A percentile compares a stretch with the other conserved stretches of the same genome.
phyloP scores from a whole-genome alignment of 2,888 invertebrate genomes.

The Rotaria sp. region DNA sequence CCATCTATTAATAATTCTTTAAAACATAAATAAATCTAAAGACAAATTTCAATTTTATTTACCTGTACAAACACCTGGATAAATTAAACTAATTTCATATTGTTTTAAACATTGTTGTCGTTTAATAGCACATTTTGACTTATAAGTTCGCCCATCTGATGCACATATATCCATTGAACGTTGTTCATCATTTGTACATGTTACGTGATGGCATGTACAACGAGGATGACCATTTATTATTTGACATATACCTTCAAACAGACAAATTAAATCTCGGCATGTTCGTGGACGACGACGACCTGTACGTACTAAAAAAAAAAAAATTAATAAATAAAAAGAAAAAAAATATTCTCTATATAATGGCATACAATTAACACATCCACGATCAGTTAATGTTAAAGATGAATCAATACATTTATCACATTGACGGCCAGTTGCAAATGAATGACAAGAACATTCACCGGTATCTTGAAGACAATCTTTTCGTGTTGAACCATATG shows the following conservation, averaged over 20 bases:
- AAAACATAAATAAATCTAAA: neutral
- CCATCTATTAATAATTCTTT: neutral
- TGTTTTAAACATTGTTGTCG: slow-evolving; percentile 20
- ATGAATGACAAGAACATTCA: neutral
- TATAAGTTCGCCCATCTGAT: slow-evolving; percentile 9
- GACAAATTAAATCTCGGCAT: neutral
- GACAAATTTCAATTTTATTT: neutral
- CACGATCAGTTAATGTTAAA: neutral
- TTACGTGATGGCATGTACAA: neutral
- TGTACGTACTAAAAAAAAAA: neutral
- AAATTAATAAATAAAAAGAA: neutral
- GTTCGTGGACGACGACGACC: neutral
- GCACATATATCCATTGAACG: slow-evolving; percentile 22
- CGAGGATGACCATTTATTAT: neutral
- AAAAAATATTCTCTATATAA: neutral
- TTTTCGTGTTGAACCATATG: neutral
- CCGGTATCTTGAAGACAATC: slow-evolving; percentile 18
- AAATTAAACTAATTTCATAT: slow-evolving; percentile 22
- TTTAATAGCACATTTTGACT: slow-evolving; percentile 22
- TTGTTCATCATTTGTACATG: neutral
- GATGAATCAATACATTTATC: neutral
- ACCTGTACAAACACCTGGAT: slow-evolving; percentile 28
- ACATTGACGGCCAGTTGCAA: neutral
- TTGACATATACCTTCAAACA: slow-evolving; percentile 2
- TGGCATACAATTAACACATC: neutral